Base-by-base conservation (phyloP, 2,888 invertebrate genomes). In the Metellina segmentata region DNA sequence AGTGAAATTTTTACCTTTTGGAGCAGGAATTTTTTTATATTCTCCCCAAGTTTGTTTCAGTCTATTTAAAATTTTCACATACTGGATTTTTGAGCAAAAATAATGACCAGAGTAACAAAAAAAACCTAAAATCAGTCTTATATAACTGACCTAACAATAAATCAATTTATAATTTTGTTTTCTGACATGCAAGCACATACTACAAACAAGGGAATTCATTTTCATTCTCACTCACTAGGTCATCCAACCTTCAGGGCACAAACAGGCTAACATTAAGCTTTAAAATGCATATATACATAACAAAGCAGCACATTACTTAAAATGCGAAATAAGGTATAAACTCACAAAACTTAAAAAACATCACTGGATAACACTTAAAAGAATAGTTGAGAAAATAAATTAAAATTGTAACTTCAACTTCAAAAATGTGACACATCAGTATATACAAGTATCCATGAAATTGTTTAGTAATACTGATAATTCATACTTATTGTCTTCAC, bases 301-400 rank as follows among this genome's bases (percentile, higher is more conserved):
- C 8, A 78, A n/a, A 79, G 20, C n/a, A 20, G 72, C 20, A 20
- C 20, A 79, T 61, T 53, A 79, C 53, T 34, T 79, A 79, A 79
- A 61, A 19, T 20, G 53, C 20, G 53, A 79, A 53, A 61, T 16
- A 61, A 61, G 61, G 61, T 61, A 61, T 61, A 79, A 79, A 79
- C 61, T 79, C 20, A 34, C 79, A 79, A 79, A 79, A 79, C 79
- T 79, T 79, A 79, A 79, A 77, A 79, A 77, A 77, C 19, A 61
- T 61, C 7, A 20, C 20, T 49, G 20, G 34, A 4, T 7, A 9
- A 48, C n/a, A 20, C 19, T 19, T 77, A 13, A 20, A 49, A 79
- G 53, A 61, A 61, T 11, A 6, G 34, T 77, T 34, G 34, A 79
- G 13, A 79, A 79, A 79, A 79, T 53, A 79, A 79, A 79, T 51